These are phyloP conservation scores for Xenotilapia leptura DNA, from an alignment of 2,113 vertebrate genomes.

Conservation along the genomic window DNA sequence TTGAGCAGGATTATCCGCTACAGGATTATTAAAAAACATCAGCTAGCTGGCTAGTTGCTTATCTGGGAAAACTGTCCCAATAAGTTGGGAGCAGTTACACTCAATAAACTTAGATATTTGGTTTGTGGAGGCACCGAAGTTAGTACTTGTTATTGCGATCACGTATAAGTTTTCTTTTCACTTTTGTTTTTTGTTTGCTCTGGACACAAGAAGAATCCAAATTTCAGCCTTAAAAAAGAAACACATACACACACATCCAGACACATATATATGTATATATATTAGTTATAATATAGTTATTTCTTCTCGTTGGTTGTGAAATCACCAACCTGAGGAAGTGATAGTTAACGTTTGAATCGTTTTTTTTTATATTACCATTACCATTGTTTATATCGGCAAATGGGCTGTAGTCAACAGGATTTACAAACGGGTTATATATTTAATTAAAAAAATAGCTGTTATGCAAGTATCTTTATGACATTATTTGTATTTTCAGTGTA, in stretches of 20 bases:
- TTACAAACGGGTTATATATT: background rate
- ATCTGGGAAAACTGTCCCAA: background rate
- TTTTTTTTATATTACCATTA: background rate
- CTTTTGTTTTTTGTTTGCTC: background rate
- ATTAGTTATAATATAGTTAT: background rate
- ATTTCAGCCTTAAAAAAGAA: background rate
- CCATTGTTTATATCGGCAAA: background rate
- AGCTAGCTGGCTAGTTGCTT: background rate
- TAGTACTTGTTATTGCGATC: background rate
- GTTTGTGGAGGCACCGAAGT: background rate
- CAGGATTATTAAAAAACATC: background rate
- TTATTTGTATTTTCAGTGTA: background rate
- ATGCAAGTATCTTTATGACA: background rate
- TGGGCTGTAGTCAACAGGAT: background rate
- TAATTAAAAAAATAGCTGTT: background rate
- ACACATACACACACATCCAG: background rate
- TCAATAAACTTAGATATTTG: background rate
- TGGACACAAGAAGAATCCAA: background rate
- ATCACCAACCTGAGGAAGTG: background rate
- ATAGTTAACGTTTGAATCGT: background rate
- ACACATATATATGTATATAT: background rate
- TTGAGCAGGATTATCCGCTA: slow-evolving; percentile 41
- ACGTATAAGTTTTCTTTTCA: background rate
- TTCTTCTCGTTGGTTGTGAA: background rate
- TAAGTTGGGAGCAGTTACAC: background rate